These are phyloP conservation scores for Pleuronectes platessa DNA, from an alignment of 2,113 vertebrate genomes.

Conservation along the genomic window DNA sequence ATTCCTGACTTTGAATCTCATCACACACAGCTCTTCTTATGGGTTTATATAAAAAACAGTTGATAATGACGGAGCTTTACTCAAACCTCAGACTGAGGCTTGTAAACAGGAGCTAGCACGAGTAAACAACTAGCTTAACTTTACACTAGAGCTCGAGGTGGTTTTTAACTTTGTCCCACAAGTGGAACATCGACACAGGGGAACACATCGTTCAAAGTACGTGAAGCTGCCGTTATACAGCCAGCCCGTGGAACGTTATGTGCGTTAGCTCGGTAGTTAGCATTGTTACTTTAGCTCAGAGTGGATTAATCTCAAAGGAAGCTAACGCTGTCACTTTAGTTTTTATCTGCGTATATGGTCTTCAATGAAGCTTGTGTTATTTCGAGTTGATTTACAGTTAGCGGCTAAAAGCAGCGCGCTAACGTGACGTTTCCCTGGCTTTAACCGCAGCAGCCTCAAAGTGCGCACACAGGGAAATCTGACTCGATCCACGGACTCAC, in stretches of 20 bases:
- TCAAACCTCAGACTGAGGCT: too few relatives aligned
- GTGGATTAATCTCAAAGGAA: background rate
- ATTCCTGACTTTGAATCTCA: too few relatives aligned
- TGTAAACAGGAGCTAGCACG: too few relatives aligned
- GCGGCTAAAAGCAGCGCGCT: constrained; percentile 15
- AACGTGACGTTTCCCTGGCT: background rate
- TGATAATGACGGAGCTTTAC: too few relatives aligned
- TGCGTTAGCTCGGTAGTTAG: constrained; percentile 19
- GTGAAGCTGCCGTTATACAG: background rate
- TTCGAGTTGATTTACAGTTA: background rate
- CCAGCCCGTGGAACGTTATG: background rate
- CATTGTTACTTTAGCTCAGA: background rate
- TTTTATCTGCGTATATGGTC: too few relatives aligned
- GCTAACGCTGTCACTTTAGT: too few relatives aligned
- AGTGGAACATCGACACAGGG: too few relatives aligned
- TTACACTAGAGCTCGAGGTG: too few relatives aligned
- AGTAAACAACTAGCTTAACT: background rate
- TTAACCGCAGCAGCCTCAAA: background rate
- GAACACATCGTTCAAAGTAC: background rate
- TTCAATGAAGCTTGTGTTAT: background rate
- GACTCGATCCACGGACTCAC: constrained; percentile 27
- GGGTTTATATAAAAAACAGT: too few relatives aligned
- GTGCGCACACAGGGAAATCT: too few relatives aligned
- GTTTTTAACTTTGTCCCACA: too few relatives aligned
- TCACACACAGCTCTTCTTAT: too few relatives aligned